These are phyloP conservation scores for Plemyria rubiginata DNA, from an alignment of 2,888 invertebrate genomes.

Conservation along the genomic window DNA sequence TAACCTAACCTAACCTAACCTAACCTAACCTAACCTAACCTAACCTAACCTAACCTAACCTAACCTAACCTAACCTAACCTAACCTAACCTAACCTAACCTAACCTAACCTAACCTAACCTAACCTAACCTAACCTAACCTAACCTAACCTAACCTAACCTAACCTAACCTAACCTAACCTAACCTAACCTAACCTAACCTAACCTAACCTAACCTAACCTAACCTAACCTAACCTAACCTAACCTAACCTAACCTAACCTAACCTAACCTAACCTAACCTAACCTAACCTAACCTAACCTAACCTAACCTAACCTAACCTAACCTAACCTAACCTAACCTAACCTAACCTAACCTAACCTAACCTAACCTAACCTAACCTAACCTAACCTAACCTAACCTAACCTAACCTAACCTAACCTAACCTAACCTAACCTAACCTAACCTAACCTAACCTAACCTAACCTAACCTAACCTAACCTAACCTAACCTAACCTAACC, in stretches of 20 bases:
- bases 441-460: constrained; percentile 44
- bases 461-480: constrained; percentile 40
- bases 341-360: constrained; percentile 38
- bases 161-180: constrained; percentile 38
- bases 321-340: constrained; percentile 41
- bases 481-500: constrained; percentile 46
- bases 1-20: constrained; percentile 12
- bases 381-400: constrained; percentile 46
- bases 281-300: constrained; percentile 42
- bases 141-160: constrained; percentile 40
- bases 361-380: constrained; percentile 34
- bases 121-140: constrained; percentile 36
- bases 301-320: constrained; percentile 44
- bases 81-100: constrained; percentile 35
- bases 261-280: constrained; percentile 40
- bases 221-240: constrained; percentile 43
- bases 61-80: constrained; percentile 39
- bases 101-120: constrained; percentile 40
- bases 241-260: constrained; percentile 40
- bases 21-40: constrained; percentile 18
- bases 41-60: constrained; percentile 26
- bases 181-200: constrained; percentile 36
- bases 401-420: constrained; percentile 46
- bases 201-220: constrained; percentile 42
- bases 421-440: constrained; percentile 43